These are phyloP conservation scores for Reticulitermes lucifugus DNA, from an alignment of 2,888 invertebrate species.

Conservation along the genomic window DNA sequence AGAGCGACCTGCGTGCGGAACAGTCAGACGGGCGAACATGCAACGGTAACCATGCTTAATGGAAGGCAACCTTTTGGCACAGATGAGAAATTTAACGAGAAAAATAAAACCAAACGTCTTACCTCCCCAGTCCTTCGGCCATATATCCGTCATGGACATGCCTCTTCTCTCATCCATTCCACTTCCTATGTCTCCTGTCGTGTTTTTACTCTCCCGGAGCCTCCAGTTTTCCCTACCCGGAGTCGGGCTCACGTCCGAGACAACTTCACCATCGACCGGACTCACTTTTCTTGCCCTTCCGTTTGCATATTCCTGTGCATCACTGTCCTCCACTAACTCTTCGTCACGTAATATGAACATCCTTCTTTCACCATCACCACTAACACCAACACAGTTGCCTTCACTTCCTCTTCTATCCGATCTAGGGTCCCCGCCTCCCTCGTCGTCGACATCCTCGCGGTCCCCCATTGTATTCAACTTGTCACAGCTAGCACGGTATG, in stretches of 20 bases:
- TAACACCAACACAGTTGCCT: background rate
- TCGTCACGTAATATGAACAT: conserved; percentile 23
- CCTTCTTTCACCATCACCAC: background rate
- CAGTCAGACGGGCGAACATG: background rate
- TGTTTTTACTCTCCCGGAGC: conserved; percentile 40
- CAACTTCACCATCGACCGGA: background rate
- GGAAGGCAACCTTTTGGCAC: background rate
- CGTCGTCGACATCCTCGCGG: conserved; percentile 44
- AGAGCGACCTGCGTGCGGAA: background rate
- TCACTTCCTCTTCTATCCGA: background rate
- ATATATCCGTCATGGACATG: conserved; percentile 50
- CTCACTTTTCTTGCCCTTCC: background rate
- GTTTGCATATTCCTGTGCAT: background rate
- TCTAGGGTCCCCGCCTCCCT: background rate
- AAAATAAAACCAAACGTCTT: conserved; percentile 34
- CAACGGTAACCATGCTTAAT: background rate
- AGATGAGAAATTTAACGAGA: background rate
- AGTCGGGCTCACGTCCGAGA: conserved; percentile 52
- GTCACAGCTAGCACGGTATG: conserved; percentile 58
- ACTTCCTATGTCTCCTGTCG: conserved; percentile 37
- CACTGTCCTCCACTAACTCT: conserved; percentile 22
- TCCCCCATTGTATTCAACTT: conserved; percentile 55
- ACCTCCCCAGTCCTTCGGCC: conserved; percentile 55
- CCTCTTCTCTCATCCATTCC: conserved; percentile 36
- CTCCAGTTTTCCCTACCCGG: conserved; percentile 50